A percentile compares a stretch with the other conserved stretches of the same genome.
phyloP scores from a whole-genome alignment of 2,888 invertebrate genomes.

The Pollenia griseotomentosa region DNA sequence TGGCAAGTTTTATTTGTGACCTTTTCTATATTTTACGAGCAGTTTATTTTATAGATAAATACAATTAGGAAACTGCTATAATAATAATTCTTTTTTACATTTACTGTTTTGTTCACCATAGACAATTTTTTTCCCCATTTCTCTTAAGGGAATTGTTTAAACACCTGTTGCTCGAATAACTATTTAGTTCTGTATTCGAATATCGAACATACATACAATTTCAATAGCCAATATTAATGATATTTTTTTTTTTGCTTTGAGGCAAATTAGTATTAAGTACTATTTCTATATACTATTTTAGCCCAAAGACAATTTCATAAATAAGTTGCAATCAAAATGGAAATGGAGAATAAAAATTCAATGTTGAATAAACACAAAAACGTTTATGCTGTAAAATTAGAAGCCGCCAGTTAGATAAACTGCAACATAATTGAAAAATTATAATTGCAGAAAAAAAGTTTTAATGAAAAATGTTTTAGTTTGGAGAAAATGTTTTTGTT shows the following conservation, averaged over 20 bases:
- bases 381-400: not conserved
- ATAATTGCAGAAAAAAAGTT: not conserved
- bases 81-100: too few relatives aligned
- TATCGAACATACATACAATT: not conserved
- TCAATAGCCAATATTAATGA: conserved; percentile 17
- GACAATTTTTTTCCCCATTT: not conserved
- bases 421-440: conserved; percentile 4
- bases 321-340: not conserved
- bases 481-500: too few relatives aligned
- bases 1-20: not conserved
- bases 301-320: not conserved
- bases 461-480: not conserved
- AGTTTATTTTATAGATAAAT: not conserved
- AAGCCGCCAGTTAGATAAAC: not conserved
- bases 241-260: not conserved
- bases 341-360: not conserved
- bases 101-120: not conserved
- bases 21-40: not conserved
- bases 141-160: not conserved
- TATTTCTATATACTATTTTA: not conserved
- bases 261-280: not conserved
- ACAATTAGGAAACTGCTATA: too few relatives aligned
- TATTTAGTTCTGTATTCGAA: not conserved
- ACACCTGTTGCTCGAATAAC: not conserved
- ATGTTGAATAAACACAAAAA: too few relatives aligned